Conservation (phyloP, 2,888 invertebrate genomes). For the Acrobasis consociella region DNA sequence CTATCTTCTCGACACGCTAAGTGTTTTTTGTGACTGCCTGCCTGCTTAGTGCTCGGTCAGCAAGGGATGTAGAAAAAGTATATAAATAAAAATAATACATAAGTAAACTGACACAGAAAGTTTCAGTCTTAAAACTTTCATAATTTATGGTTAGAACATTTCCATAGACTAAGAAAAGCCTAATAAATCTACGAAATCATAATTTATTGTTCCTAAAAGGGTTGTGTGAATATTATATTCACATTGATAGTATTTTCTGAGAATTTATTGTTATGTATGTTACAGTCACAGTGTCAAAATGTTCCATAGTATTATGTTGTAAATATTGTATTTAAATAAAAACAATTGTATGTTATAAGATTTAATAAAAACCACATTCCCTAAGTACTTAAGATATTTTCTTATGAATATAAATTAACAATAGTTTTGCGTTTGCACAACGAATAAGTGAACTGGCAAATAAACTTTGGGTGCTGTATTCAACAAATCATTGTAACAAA, state of each 20-base stretch:
- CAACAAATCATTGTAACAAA: too few species aligned
- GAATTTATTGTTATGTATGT: conserved; percentile 24
- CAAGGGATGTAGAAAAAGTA: too few species aligned
- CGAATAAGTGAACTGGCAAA: not conserved
- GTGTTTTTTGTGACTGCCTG: too few species aligned
- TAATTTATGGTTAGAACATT: conserved; percentile 17
- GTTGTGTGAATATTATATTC: conserved; percentile 33
- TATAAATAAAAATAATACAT: too few species aligned
- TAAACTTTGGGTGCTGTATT: not conserved
- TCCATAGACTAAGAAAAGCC: too few species aligned
- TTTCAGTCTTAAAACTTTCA: not conserved
- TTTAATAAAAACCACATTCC: conserved; percentile 19
- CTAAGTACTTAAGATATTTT: conserved; percentile 17
- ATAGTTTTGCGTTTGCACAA: not conserved
- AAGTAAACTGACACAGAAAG: too few species aligned
- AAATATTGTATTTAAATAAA: conserved; percentile 15
- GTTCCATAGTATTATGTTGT: conserved; percentile 1
- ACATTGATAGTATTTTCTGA: conserved; percentile 34
- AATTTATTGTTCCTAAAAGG: conserved; percentile 31
- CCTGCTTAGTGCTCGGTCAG: too few species aligned
- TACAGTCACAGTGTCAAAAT: too few species aligned
- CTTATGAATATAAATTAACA: not conserved
- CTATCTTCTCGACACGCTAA: too few species aligned
- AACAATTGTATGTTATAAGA: conserved; percentile 17
- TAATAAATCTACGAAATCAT: too few species aligned